Evolutionary conservation across 2,888 invertebrate genomes (phyloP), one percentile per base, ranked within the genome.

Genomic region (Anthrax anthrax): DNA sequence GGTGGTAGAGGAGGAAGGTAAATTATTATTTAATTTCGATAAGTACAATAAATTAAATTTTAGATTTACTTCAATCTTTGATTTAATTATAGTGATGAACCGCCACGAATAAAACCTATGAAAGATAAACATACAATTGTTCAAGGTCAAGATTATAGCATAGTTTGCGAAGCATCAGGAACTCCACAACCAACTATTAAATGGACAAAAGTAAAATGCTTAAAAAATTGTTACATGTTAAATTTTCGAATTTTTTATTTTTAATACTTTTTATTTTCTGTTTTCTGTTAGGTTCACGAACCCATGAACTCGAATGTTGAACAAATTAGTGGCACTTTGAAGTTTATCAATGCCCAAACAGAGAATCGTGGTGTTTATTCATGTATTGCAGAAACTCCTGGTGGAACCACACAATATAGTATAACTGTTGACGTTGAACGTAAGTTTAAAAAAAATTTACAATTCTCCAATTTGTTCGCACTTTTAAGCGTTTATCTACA

Each of bases 361-460:
- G 72, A 71, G 6, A 92, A 95, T 64, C 73, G 84, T 44, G 95
- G 92, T 14, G 76, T 85, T 42, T 95, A 94, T 60, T 68, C 84
- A 10, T 96, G 95, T 59, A 75, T 78, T 16, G 89, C 82, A 1
- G 70, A 68, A 18, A 79, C 81, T 46, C 61, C 72, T 18, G 76
- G 75, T 8, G 76, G 75, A 14, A 62, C 69, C 8, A 75, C 77
- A 34, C 79, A 81, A 58, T 76, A 77, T 18, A 83, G 81, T 47
- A 79, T 84, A 1, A 74, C 77, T 53, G 74, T 95, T 42, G 87
- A 89, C 61, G 83, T 95, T 51, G 88, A 90, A 71, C 79, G 90
- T 87, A 70, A 78, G 83, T 72, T 45, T 23, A 8, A 27, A 27
- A 27, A 8, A 27, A 5, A 8, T 27, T 27, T 27, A 27, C 5